phyloP scores from a whole-genome alignment of 2,888 invertebrate species.

The Hymenopus coronatus region DNA sequence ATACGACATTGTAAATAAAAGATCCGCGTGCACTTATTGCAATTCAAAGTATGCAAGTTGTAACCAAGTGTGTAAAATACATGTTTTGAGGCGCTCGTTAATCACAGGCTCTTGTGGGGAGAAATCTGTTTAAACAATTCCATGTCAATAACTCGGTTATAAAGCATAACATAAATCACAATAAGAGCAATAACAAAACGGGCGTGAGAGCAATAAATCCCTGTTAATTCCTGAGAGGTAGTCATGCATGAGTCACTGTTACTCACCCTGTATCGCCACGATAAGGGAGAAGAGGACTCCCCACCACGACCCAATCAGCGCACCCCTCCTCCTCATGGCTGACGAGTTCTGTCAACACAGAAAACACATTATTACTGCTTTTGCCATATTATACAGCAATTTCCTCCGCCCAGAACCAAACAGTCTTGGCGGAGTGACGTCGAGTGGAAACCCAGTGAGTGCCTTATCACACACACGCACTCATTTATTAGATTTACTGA shows the following conservation, averaged over 20 bases:
- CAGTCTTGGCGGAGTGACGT: background rate
- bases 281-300: constrained; percentile 11
- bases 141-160: background rate
- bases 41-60: no score
- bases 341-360: constrained; percentile 7
- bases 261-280: constrained; percentile 6
- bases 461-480: background rate
- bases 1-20: no score
- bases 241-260: background rate
- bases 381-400: background rate
- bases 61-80: no score
- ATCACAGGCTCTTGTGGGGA: background rate
- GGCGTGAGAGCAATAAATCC: background rate
- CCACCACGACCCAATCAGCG: constrained; percentile 17
- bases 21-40: no score
- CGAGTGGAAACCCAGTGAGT: background rate
- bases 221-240: background rate
- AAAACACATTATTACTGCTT: background rate
- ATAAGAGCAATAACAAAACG: background rate
- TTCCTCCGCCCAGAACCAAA: background rate
- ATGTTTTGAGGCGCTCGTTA: background rate
- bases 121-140: background rate
- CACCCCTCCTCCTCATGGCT: constrained; percentile 7
- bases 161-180: background rate
- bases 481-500: background rate